Evolutionary conservation across 2,888 invertebrate species (phyloP).

Genomic region (Muschampia plurimacula): DNA sequence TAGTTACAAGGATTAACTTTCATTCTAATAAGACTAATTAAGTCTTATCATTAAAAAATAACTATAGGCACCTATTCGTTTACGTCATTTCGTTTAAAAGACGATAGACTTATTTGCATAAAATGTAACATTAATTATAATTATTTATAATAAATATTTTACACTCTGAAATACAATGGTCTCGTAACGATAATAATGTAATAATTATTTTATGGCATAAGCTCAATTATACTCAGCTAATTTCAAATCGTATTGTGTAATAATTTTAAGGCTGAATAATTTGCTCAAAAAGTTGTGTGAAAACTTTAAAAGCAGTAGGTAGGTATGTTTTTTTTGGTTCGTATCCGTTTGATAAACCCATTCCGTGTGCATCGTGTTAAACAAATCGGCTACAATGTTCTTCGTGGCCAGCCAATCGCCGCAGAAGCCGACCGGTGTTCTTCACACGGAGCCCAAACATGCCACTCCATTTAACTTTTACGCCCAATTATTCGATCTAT

Average conservation of each 20-base stretch:
- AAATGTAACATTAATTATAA: constrained; percentile 15
- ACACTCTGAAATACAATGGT: constrained; percentile 20
- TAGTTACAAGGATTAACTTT: not conserved
- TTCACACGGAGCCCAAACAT: constrained; percentile 45
- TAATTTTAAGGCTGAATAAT: constrained; percentile 20
- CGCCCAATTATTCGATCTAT: constrained; percentile 79
- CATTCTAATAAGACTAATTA: not conserved
- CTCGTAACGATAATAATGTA: constrained; percentile 20
- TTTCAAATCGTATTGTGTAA: constrained; percentile 17
- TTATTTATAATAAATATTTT: constrained; percentile 14
- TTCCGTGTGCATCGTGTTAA: constrained; percentile 47
- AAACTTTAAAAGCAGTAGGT: not conserved
- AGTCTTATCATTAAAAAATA: not conserved
- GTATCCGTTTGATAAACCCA: constrained; percentile 36
- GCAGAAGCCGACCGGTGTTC: constrained; percentile 44
- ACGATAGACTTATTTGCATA: constrained; percentile 16
- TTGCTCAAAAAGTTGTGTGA: constrained; percentile 1
- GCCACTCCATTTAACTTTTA: constrained; percentile 66
- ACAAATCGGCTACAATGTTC: constrained; percentile 50
- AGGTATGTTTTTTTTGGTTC: not conserved
- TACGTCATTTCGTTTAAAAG: constrained; percentile 15
- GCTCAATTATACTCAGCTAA: constrained; percentile 18
- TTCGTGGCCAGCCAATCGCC: constrained; percentile 59
- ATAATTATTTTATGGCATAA: constrained; percentile 18
- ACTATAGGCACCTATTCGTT: not conserved